Percentiles rank a stretch among this genome's conserved stretches.
Conservation (phyloP, 2,888 invertebrate genomes). For the Dynastes tityus region DNA sequence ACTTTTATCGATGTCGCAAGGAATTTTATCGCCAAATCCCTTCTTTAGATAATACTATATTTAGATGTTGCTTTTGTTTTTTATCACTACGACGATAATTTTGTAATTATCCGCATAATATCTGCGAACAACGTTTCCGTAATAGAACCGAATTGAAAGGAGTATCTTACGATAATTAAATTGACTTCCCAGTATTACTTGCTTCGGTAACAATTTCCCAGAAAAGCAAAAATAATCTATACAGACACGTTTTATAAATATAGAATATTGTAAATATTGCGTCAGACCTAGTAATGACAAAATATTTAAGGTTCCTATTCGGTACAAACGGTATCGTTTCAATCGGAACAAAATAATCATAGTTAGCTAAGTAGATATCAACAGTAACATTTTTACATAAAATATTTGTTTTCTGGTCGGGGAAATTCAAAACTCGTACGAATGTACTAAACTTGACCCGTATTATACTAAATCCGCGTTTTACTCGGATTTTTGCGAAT, state of each 20-base stretch:
- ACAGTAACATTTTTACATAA: neutral
- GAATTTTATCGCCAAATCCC: neutral
- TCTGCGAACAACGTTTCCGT: neutral
- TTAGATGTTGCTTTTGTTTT: neutral
- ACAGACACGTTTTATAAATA: neutral
- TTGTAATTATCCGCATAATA: neutral
- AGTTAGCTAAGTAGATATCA: neutral
- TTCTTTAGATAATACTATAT: constrained; percentile 2
- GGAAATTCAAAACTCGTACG: neutral
- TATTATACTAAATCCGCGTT: constrained; percentile 36
- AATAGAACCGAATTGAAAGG: neutral
- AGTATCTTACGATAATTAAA: neutral
- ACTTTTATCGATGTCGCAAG: too few species aligned
- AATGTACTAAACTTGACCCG: constrained; percentile 16
- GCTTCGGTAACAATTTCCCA: neutral
- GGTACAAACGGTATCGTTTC: neutral
- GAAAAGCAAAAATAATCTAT: neutral
- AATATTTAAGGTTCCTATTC: neutral
- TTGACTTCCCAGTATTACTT: neutral
- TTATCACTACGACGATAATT: neutral
- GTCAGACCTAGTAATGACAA: neutral
- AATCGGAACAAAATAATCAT: too few species aligned
- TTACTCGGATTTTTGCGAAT: constrained; percentile 50
- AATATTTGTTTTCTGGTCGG: neutral
- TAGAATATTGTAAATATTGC: constrained; percentile 18